Evolutionary conservation across 2,888 invertebrate genomes (phyloP).

Genomic region (Tortrix viridana): DNA sequence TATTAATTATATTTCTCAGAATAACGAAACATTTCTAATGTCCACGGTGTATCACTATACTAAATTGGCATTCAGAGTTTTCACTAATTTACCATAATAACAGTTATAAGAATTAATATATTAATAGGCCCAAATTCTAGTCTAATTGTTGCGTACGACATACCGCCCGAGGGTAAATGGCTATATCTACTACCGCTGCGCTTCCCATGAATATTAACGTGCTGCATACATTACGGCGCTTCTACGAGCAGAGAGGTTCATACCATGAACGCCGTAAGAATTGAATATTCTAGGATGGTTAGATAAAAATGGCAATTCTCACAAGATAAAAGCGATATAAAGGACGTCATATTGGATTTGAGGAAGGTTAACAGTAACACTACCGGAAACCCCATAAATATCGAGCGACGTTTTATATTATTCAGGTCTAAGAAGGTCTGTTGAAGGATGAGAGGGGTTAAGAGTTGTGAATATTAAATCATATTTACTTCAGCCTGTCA

Average conservation of each 20-base stretch:
- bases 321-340: neutral
- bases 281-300: neutral
- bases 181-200: conserved; percentile 15
- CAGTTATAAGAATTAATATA: conserved; percentile 2
- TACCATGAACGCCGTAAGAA: conserved; percentile 1
- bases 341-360: neutral
- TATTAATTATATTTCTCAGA: too few species aligned
- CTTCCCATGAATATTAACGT: conserved; percentile 25
- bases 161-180: conserved; percentile 5
- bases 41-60: too few species aligned
- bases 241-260: neutral
- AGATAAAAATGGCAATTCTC: neutral
- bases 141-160: neutral
- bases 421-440: too few species aligned
- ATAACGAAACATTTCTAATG: too few species aligned
- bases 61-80: too few species aligned
- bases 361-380: too few species aligned
- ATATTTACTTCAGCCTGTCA: too few species aligned
- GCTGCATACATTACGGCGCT: conserved; percentile 9
- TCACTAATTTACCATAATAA: too few species aligned
- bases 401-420: too few species aligned
- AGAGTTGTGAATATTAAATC: too few species aligned
- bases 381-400: too few species aligned
- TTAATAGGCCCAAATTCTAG: neutral
- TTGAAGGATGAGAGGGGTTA: too few species aligned